phyloP scores from a whole-genome alignment of 1,140 invertebrate genomes.

The Maconellicoccus hirsutus region DNA sequence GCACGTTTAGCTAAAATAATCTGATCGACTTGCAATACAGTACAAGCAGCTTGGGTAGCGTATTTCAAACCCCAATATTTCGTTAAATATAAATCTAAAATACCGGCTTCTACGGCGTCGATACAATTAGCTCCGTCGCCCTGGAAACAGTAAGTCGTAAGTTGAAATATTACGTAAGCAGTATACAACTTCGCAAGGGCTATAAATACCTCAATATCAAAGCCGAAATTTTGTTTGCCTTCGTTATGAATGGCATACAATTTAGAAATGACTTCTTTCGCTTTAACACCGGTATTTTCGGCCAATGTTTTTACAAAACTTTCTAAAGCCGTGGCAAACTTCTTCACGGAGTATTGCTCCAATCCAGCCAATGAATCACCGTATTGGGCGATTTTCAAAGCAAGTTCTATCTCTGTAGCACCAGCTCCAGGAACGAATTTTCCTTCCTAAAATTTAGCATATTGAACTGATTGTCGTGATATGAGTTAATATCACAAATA shows the following conservation, averaged over 20 bases:
- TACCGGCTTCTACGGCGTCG: slow-evolving; percentile 60
- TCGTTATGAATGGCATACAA: slow-evolving; percentile 84
- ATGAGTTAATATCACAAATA: neutral
- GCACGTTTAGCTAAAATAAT: slow-evolving; percentile 98
- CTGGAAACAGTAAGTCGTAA: slow-evolving; percentile 34
- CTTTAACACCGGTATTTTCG: slow-evolving; percentile 85
- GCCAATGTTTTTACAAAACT: slow-evolving; percentile 82
- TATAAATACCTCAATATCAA: slow-evolving; percentile 66
- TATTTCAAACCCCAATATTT: slow-evolving; percentile 95
- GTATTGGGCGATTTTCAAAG: slow-evolving; percentile 67
- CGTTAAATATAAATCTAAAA: slow-evolving; percentile 73
- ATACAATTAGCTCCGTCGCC: slow-evolving; percentile 46
- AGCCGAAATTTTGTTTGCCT: slow-evolving; percentile 70
- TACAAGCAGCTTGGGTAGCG: slow-evolving; percentile 81
- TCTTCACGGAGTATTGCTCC: slow-evolving; percentile 93
- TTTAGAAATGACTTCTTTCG: slow-evolving; percentile 78
- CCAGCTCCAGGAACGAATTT: slow-evolving; percentile 86
- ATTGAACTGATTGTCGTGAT: neutral
- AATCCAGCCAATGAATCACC: slow-evolving; percentile 86
- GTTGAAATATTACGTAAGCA: slow-evolving; percentile 4
- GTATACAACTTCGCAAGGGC: neutral
- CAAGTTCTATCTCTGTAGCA: slow-evolving; percentile 87
- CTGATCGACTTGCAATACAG: slow-evolving; percentile 93
- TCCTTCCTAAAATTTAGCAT: slow-evolving; percentile 46
- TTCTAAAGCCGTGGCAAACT: slow-evolving; percentile 86